A percentile compares a stretch with the other conserved stretches of the same genome.
phyloP scores from a whole-genome alignment of 2,888 invertebrate genomes.

The Aphidius colemani region DNA sequence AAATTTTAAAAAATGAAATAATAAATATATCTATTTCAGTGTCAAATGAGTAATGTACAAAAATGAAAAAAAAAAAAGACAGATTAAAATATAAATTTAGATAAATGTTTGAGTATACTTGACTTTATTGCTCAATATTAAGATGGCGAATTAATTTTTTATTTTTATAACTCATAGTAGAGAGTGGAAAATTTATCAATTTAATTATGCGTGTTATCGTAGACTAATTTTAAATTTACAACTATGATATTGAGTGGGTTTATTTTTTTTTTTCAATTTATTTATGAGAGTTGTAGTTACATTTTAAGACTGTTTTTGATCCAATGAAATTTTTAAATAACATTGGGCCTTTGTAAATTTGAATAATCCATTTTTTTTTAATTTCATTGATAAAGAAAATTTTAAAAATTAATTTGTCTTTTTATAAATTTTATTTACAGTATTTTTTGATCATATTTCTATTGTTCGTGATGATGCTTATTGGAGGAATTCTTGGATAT shows the following conservation, averaged over 20 bases:
- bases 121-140: conserved; percentile 1
- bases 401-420: not conserved
- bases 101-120: not conserved
- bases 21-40: too few species aligned
- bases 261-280: too few species aligned
- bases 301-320: not conserved
- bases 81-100: conserved; percentile 1
- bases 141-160: not conserved
- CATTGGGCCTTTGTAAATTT: not conserved
- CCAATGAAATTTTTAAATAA: conserved; percentile 3
- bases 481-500: conserved; percentile 88
- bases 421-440: conserved; percentile 61
- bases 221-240: too few species aligned
- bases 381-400: not conserved
- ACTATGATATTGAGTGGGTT: too few species aligned
- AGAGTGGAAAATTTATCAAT: too few species aligned
- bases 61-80: conserved; percentile 9
- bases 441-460: conserved; percentile 88
- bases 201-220: too few species aligned
- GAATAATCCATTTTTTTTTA: not conserved
- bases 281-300: too few species aligned
- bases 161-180: not conserved
- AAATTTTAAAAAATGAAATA: conserved; percentile 10
- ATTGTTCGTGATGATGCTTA: conserved; percentile 86
- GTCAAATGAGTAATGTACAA: too few species aligned